Evolutionary conservation across 2,888 invertebrate species (phyloP).

Genomic region (Eupeodes latifasciatus): DNA sequence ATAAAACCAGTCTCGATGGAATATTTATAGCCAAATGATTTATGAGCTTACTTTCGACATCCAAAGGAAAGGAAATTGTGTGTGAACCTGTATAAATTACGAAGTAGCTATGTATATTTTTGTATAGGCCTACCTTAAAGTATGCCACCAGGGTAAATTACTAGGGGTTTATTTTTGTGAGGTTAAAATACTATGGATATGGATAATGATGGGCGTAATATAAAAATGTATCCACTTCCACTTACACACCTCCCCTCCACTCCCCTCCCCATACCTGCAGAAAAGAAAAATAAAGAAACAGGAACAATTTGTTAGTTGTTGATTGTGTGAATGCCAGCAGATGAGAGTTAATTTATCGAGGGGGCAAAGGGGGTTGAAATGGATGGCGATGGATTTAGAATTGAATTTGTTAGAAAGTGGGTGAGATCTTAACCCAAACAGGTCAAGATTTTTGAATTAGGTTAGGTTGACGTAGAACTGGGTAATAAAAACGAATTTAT

Average conservation of each 20-base stretch:
- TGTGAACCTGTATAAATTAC: slow-evolving; percentile 59
- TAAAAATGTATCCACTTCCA: neutral
- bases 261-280: slow-evolving; percentile 39
- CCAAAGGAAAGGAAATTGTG: slow-evolving; percentile 53
- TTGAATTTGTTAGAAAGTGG: slow-evolving; percentile 14
- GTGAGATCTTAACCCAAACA: slow-evolving; percentile 26
- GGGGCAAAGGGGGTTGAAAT: neutral
- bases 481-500: slow-evolving; percentile 48
- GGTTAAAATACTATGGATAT: slow-evolving; percentile 5
- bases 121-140: slow-evolving; percentile 14
- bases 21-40: slow-evolving; percentile 71
- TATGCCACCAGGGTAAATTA: slow-evolving; percentile 51
- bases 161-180: slow-evolving; percentile 44
- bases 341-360: slow-evolving; percentile 27
- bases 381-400: slow-evolving; percentile 18
- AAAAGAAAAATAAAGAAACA: slow-evolving; percentile 30
- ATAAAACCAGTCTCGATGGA: slow-evolving; percentile 35
- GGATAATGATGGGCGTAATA: slow-evolving; percentile 31
- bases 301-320: slow-evolving; percentile 53
- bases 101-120: neutral
- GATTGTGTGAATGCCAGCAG: slow-evolving; percentile 46
- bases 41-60: slow-evolving; percentile 53
- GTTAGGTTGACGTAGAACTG: slow-evolving; percentile 26
- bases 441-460: slow-evolving; percentile 48
- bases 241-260: slow-evolving; percentile 17